These are phyloP conservation scores for Diplosoma virens DNA, from an alignment of 23 tunicate species.

Conservation along the genomic window DNA sequence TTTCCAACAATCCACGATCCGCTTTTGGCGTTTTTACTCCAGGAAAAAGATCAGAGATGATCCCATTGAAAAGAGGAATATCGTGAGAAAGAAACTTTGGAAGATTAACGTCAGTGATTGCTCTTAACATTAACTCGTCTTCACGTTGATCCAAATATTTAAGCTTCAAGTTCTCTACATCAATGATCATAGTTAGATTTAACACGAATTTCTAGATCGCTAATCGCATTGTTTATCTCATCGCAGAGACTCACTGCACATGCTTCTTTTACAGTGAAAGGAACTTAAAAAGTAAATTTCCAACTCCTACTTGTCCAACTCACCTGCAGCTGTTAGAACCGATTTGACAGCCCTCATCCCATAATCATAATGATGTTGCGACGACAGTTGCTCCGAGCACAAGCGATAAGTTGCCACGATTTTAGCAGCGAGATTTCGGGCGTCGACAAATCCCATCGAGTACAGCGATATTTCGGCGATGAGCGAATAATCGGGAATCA, in stretches of 20 bases:
- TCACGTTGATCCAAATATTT: conserved; percentile 72
- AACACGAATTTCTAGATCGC: neutral
- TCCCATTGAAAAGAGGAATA: conserved; percentile 89
- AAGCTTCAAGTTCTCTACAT: conserved; percentile 66
- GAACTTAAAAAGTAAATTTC: too few relatives aligned
- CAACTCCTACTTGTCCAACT: neutral
- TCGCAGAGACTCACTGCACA: neutral
- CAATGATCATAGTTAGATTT: neutral
- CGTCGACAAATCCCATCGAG: conserved; percentile 92
- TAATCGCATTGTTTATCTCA: neutral
- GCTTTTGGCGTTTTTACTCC: conserved; percentile 86
- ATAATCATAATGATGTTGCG: conserved; percentile 98
- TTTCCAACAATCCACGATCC: conserved; percentile 76
- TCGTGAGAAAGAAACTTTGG: conserved; percentile 98
- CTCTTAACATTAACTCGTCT: conserved; percentile 88
- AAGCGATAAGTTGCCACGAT: conserved; percentile 92
- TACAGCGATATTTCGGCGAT: conserved; percentile 97
- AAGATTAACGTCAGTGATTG: conserved; percentile 95
- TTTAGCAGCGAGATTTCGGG: conserved; percentile 89
- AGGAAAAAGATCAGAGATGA: conserved; percentile 93
- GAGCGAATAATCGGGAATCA: conserved; percentile 95
- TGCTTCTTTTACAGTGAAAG: neutral
- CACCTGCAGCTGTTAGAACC: conserved; percentile 91
- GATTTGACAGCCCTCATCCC: conserved; percentile 96
- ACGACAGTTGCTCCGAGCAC: conserved; percentile 93